Conservation (phyloP, 2,888 invertebrate species). For the Leucania comma region DNA sequence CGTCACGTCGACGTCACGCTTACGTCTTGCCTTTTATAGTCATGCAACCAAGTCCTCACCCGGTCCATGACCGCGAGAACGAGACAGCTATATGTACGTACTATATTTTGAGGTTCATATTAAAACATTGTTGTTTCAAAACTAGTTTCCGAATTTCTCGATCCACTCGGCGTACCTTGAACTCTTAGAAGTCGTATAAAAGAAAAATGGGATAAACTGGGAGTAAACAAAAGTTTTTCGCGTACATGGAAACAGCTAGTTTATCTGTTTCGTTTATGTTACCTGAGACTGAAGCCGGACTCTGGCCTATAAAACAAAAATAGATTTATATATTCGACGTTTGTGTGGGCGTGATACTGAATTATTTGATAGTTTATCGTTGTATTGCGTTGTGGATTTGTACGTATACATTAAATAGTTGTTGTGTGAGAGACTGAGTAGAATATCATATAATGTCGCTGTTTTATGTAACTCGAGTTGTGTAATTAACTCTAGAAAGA, state of each 20-base stretch:
- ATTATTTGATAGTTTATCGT: constrained; percentile 64
- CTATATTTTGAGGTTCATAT: constrained; percentile 40
- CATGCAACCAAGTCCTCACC: constrained; percentile 47
- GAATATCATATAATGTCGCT: constrained; percentile 17
- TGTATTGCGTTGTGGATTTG: constrained; percentile 51
- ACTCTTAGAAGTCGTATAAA: constrained; percentile 59
- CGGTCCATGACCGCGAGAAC: constrained; percentile 60
- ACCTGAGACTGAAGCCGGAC: constrained; percentile 63
- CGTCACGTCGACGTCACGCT: constrained; percentile 68
- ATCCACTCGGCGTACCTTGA: constrained; percentile 55
- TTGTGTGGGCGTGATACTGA: constrained; percentile 66
- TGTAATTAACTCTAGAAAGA: neutral
- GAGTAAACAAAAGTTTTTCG: constrained; percentile 63
- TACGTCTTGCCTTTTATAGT: constrained; percentile 63
- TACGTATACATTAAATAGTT: constrained; percentile 41
- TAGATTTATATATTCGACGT: constrained; percentile 69
- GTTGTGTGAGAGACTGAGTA: constrained; percentile 12
- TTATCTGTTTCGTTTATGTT: constrained; percentile 66
- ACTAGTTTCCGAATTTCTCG: constrained; percentile 51
- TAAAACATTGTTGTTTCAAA: constrained; percentile 49
- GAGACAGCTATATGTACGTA: constrained; percentile 21
- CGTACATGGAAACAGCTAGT: constrained; percentile 52
- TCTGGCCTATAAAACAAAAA: constrained; percentile 69
- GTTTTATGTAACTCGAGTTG: neutral
- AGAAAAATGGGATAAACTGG: constrained; percentile 55